Percentiles rank a stretch among this genome's conserved stretches.
phyloP scores from a whole-genome alignment of 2,888 invertebrate genomes.

The Trissolcus brochymenae region DNA sequence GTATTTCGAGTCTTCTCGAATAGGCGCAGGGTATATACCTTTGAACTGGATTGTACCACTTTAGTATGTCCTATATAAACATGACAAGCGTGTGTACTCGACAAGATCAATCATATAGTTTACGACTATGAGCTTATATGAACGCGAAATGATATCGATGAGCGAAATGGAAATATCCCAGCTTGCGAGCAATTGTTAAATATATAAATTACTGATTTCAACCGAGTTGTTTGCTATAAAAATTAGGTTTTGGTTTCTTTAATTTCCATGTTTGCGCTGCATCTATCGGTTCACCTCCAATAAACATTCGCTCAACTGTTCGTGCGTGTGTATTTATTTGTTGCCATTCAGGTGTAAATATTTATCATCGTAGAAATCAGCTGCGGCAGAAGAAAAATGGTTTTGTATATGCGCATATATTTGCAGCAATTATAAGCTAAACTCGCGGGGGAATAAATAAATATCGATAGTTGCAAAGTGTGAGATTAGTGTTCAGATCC shows the following conservation, averaged over 20 bases:
- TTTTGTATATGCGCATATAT: neutral
- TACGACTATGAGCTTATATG: slow-evolving; percentile 21
- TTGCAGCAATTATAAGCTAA: slow-evolving; percentile 24
- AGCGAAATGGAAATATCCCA: neutral
- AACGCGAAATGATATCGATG: slow-evolving; percentile 22
- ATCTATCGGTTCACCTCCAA: neutral
- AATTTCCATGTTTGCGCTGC: neutral
- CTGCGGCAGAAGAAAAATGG: neutral
- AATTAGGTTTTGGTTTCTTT: neutral
- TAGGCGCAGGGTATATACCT: slow-evolving; percentile 12
- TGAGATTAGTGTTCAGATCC: slow-evolving; percentile 32
- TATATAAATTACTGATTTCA: slow-evolving; percentile 1
- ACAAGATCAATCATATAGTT: slow-evolving; percentile 37
- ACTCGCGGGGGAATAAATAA: slow-evolving; percentile 22
- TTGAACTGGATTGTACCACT: slow-evolving; percentile 24
- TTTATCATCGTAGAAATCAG: neutral
- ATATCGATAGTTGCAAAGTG: slow-evolving; percentile 37
- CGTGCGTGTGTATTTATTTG: neutral
- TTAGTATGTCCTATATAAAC: slow-evolving; percentile 28
- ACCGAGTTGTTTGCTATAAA: neutral
- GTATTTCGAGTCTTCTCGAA: slow-evolving; percentile 16
- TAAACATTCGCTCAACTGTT: neutral
- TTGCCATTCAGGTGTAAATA: neutral
- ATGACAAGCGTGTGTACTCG: slow-evolving; percentile 24
- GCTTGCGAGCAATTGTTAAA: slow-evolving; percentile 7